Percentiles rank a stretch among this genome's conserved stretches.
Conservation (phyloP, 2,797 vertebrate genomes). For the Eurystomus glaucurus region DNA sequence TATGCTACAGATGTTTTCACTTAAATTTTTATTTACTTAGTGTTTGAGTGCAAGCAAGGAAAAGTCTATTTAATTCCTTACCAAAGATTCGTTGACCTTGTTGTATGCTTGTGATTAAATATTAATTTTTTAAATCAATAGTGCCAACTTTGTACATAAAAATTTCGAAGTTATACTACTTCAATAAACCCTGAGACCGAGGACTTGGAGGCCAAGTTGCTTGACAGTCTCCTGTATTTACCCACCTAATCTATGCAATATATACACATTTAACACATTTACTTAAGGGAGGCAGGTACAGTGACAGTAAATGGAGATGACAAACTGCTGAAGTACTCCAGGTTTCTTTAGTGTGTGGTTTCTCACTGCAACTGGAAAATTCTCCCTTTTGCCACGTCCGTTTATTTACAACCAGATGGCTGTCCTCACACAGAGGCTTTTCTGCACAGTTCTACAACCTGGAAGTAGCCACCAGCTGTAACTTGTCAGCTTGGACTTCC, state of each 20-base stretch:
- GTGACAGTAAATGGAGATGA: background rate
- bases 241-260: background rate
- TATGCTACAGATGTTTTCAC: background rate
- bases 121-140: constrained; percentile 44
- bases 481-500: background rate
- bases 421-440: background rate
- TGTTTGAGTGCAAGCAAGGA: constrained; percentile 39
- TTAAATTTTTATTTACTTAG: constrained; percentile 10
- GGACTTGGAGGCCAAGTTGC: background rate
- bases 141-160: constrained; percentile 19
- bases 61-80: constrained; percentile 17
- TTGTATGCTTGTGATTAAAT: constrained; percentile 45
- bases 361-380: background rate
- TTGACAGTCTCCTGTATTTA: background rate
- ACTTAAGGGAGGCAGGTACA: background rate
- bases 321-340: background rate
- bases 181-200: background rate
- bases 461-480: fast-evolving
- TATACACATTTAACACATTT: background rate
- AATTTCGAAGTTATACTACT: background rate
- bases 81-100: constrained; percentile 22
- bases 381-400: background rate
- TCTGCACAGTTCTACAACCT: background rate
- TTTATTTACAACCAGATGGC: fast-evolving
- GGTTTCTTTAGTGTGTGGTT: background rate